A percentile compares a stretch with the other conserved stretches of the same genome.
These are phyloP conservation scores for Scomberomorus guttatus DNA, from an alignment of 2,797 vertebrate species.

Conservation along the genomic window DNA sequence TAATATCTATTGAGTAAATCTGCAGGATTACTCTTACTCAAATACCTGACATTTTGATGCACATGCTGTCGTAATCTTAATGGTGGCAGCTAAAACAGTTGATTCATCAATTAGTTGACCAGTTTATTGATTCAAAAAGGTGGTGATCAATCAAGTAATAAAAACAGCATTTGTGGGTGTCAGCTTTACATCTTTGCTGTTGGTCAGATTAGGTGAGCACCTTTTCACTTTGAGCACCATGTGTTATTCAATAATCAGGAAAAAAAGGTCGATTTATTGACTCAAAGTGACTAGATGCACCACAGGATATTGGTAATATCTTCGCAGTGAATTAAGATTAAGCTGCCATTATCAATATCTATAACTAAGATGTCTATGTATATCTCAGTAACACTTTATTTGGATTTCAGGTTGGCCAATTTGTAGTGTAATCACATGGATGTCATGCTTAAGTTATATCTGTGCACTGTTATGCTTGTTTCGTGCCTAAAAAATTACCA, in stretches of 20 bases:
- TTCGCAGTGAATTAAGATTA: background rate
- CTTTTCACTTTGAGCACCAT: background rate
- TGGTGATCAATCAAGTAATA: background rate
- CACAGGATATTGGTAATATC: background rate
- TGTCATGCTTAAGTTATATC: background rate
- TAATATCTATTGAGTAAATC: slow-evolving; percentile 17
- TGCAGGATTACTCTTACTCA: slow-evolving; percentile 23
- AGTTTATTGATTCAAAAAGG: background rate
- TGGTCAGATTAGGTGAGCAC: background rate
- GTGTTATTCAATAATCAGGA: background rate
- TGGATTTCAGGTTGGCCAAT: background rate
- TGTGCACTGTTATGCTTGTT: slow-evolving; percentile 7
- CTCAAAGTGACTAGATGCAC: background rate
- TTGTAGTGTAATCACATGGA: slow-evolving; percentile 7
- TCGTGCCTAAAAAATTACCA: slow-evolving; percentile 20
- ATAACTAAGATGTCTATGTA: background rate
- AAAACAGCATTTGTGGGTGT: background rate
- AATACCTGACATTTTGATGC: slow-evolving; percentile 36
- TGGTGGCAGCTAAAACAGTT: slow-evolving; percentile 5
- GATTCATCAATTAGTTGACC: background rate
- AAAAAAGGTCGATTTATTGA: background rate
- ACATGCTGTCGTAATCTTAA: slow-evolving; percentile 31
- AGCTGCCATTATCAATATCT: background rate
- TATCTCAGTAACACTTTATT: background rate
- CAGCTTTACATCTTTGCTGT: background rate